Conservation (phyloP, 1,140 invertebrate species). For the Augochlora pura region DNA sequence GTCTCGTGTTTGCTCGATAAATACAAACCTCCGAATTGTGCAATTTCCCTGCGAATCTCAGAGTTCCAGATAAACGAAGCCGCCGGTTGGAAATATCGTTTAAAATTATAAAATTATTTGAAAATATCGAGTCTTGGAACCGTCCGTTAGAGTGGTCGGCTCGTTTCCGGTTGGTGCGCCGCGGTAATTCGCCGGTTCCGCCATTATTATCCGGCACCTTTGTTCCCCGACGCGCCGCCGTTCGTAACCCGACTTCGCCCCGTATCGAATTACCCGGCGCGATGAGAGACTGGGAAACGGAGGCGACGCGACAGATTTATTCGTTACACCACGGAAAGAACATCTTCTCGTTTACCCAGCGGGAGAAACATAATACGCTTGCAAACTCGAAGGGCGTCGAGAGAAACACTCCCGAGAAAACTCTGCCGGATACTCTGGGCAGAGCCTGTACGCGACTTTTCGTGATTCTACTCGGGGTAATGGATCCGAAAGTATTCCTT, state of each 20-base stretch:
- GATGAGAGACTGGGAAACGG: not conserved
- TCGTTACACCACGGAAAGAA: constrained; percentile 11
- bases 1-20: no score
- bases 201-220: constrained; percentile 9
- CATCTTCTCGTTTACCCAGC: not conserved
- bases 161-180: not conserved
- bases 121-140: no score
- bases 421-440: no score
- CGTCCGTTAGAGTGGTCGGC: not conserved
- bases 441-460: not conserved
- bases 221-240: not conserved
- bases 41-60: no score
- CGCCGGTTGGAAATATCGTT: no score
- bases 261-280: constrained; percentile 17
- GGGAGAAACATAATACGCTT: not conserved
- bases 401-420: not conserved
- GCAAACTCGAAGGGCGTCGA: not conserved
- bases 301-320: constrained; percentile 31
- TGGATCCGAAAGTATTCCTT: no score
- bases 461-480: no score
- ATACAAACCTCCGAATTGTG: no score
- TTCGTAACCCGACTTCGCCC: not conserved
- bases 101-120: no score
- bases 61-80: no score
- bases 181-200: not conserved